A percentile compares a stretch with the other conserved stretches of the same genome.
These are phyloP conservation scores for Oxycera nigricornis DNA, from an alignment of 2,888 invertebrate species.

Conservation along the genomic window DNA sequence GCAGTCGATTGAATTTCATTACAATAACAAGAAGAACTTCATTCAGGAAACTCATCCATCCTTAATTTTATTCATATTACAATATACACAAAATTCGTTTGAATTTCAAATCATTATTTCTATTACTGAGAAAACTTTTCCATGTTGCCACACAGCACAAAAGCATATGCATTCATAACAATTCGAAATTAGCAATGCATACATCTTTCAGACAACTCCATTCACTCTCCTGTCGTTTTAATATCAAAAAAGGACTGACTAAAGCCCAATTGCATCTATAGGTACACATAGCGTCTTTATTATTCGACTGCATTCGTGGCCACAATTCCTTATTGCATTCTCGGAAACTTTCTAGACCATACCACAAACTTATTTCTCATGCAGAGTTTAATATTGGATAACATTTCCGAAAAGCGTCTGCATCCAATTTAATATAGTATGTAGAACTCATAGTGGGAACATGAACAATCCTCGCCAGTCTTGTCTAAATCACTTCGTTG, in stretches of 20 bases:
- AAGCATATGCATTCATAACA: neutral
- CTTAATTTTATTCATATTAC: too few relatives aligned
- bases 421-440: neutral
- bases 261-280: neutral
- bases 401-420: constrained; percentile 7
- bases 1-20: too few relatives aligned
- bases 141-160: neutral
- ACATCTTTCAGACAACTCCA: neutral
- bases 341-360: constrained; percentile 30
- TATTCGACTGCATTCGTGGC: neutral
- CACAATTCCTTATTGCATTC: constrained; percentile 26
- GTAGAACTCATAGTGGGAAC: neutral
- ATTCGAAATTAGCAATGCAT: neutral
- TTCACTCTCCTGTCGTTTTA: neutral
- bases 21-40: too few relatives aligned
- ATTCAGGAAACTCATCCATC: too few relatives aligned
- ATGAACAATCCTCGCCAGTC: neutral
- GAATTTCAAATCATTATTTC: too few relatives aligned
- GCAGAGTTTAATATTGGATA: constrained; percentile 15
- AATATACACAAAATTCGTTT: too few relatives aligned
- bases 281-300: neutral
- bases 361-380: constrained; percentile 10
- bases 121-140: too few relatives aligned
- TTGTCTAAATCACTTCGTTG: too few relatives aligned
- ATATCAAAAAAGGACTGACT: too few relatives aligned